phyloP scores from a whole-genome alignment of 2,113 vertebrate genomes.

The Tragelaphus imberbis region DNA sequence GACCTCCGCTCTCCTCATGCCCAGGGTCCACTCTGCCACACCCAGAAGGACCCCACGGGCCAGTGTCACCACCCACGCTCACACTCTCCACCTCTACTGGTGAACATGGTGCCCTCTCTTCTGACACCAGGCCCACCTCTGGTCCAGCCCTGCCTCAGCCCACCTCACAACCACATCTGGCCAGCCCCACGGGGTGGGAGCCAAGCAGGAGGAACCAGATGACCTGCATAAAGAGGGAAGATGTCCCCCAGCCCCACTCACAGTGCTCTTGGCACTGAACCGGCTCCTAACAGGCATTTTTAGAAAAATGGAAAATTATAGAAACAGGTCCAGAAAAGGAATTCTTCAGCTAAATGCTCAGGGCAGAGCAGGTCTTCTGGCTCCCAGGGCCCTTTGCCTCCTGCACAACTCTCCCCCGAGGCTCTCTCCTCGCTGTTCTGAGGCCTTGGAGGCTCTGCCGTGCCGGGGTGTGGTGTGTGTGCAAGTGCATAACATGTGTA shows the following conservation, averaged over 20 bases:
- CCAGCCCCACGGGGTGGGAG: rapidly evolving
- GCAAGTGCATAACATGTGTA: neutral
- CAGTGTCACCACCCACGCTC: neutral
- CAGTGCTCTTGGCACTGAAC: neutral
- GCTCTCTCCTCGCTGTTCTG: rapidly evolving
- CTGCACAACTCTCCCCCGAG: rapidly evolving
- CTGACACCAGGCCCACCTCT: rapidly evolving
- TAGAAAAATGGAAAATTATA: neutral
- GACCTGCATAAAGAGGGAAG: rapidly evolving
- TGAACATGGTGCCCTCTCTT: rapidly evolving
- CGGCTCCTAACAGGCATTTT: neutral
- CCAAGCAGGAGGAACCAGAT: neutral
- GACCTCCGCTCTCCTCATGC: neutral
- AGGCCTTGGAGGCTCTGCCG: rapidly evolving
- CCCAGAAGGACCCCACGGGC: neutral
- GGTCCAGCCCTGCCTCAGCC: neutral
- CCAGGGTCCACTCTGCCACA: neutral
- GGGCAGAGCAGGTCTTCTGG: no score
- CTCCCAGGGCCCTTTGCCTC: rapidly evolving
- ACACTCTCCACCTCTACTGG: neutral
- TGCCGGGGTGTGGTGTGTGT: rapidly evolving
- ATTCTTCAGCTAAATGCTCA: rapidly evolving
- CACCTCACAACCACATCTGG: rapidly evolving
- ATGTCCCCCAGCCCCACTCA: no score
- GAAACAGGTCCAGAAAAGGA: neutral